Conservation (phyloP, 2,113 vertebrate species). For the Pedionomus torquatus region DNA sequence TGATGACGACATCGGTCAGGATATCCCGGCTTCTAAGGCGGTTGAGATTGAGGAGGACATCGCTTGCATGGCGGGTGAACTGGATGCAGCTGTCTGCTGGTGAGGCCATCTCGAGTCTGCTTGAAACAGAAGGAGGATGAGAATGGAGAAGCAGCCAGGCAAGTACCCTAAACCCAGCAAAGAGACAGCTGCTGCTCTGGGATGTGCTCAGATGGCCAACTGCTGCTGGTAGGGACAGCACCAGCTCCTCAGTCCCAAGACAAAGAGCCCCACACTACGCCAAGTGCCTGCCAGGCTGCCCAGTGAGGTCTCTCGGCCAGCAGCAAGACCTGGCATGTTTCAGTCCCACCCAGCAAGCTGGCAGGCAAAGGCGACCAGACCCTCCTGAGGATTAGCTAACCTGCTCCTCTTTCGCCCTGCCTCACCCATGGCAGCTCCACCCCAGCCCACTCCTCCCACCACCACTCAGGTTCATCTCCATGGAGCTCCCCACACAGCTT, state of each 20-base stretch:
- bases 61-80: slow-evolving; percentile 96
- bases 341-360: not conserved
- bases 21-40: slow-evolving; percentile 94
- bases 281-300: not conserved
- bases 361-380: not conserved
- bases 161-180: not conserved
- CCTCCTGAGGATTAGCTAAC: slow-evolving; percentile 44
- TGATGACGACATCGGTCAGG: slow-evolving; percentile 93
- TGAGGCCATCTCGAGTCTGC: slow-evolving; percentile 89
- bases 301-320: not conserved
- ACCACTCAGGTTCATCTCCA: not conserved
- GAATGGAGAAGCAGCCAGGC: not conserved
- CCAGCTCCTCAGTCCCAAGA: not conserved
- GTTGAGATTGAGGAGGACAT: slow-evolving; percentile 96
- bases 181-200: not conserved
- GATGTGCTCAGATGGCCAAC: not conserved
- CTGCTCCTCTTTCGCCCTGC: not conserved
- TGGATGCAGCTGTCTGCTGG: slow-evolving; percentile 98
- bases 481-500: not conserved
- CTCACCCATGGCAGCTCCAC: not conserved
- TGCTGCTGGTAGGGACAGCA: not conserved
- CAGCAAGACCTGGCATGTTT: not conserved
- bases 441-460: not conserved
- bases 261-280: not conserved
- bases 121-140: not conserved